Evolutionary conservation across 1,140 invertebrate species (phyloP), one percentile per base, ranked within the genome.

Genomic region (Anoplophora glabripennis): DNA sequence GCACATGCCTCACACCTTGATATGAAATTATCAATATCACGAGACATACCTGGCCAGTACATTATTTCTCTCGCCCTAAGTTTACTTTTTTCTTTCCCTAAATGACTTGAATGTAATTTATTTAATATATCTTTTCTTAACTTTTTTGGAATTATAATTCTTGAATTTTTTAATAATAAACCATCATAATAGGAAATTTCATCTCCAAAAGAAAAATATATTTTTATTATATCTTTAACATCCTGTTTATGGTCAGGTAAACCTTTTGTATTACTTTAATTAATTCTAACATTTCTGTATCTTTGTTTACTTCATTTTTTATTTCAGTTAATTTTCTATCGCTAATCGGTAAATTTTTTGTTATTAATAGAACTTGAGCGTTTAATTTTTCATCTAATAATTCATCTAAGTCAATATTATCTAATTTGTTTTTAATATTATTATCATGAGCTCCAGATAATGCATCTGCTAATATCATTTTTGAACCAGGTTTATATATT

Each of bases 31-130:
- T 9, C 57, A 57, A 21, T n/a, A n/a, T n/a, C n/a, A n/a, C n/a
- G n/a, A n/a, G 65, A 62, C 65, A 79, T 73, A 1, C 67, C 53
- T 4, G 68, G 69, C 75, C 76, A 78, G 53, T 65, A 78, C 12
- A 77, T 60, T 33, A 73, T 57, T 5, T 75, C 62, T 35, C 71
- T 68, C 9, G 76, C 73, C 10, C 61, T 64, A 17, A 59, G 55
- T 62, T 75, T 75, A 18, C 59, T 70, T 63, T 72, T 75, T 44
- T 75, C 72, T 51, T 73, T 69, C 0, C 79, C 78, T 34, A 78
- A 14, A 65, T 82, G 79, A 17, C 70, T 60, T 45, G 70, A 61
- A 65, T 80, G 78, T 44, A 80, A 55, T 35, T 59, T 53, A 11
- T 69, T 52, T 34, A 78, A 65, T 38, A 79, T 75, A 51, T 77